Evolutionary conservation across 2,797 vertebrate genomes (phyloP), one percentile per base, ranked within the genome.

Genomic region (Pantherophis alleghaniensis): DNA sequence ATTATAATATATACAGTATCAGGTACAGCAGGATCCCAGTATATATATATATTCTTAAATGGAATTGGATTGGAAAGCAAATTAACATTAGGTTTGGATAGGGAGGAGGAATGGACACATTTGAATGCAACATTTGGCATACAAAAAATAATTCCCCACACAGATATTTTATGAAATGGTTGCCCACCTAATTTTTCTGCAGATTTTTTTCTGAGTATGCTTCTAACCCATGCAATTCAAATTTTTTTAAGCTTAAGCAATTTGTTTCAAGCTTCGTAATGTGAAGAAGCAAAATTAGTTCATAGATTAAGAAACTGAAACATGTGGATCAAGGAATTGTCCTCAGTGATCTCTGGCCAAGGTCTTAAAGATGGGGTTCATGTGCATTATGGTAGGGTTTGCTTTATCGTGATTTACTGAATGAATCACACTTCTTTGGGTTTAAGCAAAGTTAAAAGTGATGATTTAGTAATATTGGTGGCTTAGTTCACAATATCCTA

Each of bases 251-350:
- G n/a, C 56, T 66, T 89, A 63, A 24, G 6, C 14, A 14, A 16
- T 63, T 28, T 7, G 42, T 83, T 83, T 47, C 20, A 83, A 83
- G 37, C 37, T 83, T 47, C 74, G 47, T 83, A 47, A 47, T 5
- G 4, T 83, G n/a, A 37, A 74, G 89, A 94, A 37, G 57, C 86
- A 94, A 95, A 61, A 93, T 32, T 83, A 94, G 18, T 87, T 60
- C 55, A 4, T 22, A 93, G 87, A 32, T 26, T 91, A 7, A 1
- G n/a, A 37, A 18, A 74, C 4, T 12, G 13, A 87, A 63, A 18
- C 12, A 24, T 91, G 11, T 63, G 9, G 26, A 57, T 26, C 55
- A 88, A n/a, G 24, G 53, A 74, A 32, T 26, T 87, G 26, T 47
- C 10, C 20, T 5, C 20, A 47, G 42, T 47, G 74, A 83, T 47